A percentile compares a stretch with the other conserved stretches of the same genome.
phyloP scores from a whole-genome alignment of 1,140 invertebrate genomes.

The Brachionus sp. region DNA sequence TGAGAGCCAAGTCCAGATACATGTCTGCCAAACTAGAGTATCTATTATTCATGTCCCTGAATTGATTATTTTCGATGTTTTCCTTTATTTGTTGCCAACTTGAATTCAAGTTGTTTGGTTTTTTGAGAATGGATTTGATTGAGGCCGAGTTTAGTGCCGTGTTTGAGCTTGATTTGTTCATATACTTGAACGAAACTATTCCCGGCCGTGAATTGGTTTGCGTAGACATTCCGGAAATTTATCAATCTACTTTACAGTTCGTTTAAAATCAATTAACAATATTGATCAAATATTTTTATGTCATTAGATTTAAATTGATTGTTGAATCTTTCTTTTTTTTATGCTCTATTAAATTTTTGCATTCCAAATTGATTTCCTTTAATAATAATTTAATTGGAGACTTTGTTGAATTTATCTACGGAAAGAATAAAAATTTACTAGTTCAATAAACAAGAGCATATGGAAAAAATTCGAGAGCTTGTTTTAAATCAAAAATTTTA shows the following conservation, averaged over 20 bases:
- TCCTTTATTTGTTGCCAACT: neutral
- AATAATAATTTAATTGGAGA: neutral
- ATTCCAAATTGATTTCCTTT: conserved; percentile 36
- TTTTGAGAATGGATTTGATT: conserved; percentile 31
- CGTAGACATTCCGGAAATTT: neutral
- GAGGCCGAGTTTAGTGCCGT: neutral
- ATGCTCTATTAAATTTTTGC: conserved; percentile 36
- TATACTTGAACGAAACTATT: neutral
- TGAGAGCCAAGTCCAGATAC: neutral
- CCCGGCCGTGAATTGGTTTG: neutral
- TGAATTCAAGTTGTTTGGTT: neutral
- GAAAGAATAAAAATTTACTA: neutral
- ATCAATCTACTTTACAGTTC: neutral
- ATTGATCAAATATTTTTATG: neutral
- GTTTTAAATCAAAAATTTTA: neutral
- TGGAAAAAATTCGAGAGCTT: neutral
- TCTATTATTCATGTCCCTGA: neutral
- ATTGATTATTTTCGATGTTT: neutral
- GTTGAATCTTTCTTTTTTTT: neutral
- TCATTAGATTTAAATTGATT: neutral
- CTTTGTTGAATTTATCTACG: neutral
- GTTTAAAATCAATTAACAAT: neutral
- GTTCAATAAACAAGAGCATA: neutral
- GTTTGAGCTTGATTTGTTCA: neutral
- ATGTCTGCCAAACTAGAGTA: conserved; percentile 14